phyloP scores from a whole-genome alignment of 2,888 invertebrate genomes.

The Napeogenes sylphis region DNA sequence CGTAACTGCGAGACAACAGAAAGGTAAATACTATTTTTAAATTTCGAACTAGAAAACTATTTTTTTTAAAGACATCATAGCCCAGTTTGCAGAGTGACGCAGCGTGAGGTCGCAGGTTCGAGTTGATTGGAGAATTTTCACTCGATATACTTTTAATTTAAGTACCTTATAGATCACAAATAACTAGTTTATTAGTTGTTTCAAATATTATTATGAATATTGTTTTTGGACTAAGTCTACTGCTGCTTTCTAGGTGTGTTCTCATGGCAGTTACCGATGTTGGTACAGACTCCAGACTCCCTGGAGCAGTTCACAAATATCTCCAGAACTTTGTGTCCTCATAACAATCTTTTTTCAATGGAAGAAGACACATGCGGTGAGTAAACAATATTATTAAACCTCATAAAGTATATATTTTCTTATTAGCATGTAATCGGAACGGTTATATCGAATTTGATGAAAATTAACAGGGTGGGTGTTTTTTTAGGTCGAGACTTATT shows the following conservation, averaged over 20 bases:
- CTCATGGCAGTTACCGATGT: constrained; percentile 87
- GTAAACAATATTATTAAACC: constrained; percentile 21
- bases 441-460: not conserved
- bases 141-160: not conserved
- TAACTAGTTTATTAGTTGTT: too few relatives aligned
- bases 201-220: too few relatives aligned
- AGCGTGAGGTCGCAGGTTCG: too few relatives aligned
- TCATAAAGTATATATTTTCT: not conserved
- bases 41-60: not conserved
- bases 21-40: constrained; percentile 47
- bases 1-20: constrained; percentile 85
- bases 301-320: constrained; percentile 73
- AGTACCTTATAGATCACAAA: too few relatives aligned
- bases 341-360: constrained; percentile 68
- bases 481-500: too few relatives aligned
- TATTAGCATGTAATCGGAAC: not conserved
- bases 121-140: not conserved
- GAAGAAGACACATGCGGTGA: constrained; percentile 63
- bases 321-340: constrained; percentile 81
- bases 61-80: not conserved
- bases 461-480: too few relatives aligned
- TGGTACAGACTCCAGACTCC: constrained; percentile 75
- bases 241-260: constrained; percentile 76
- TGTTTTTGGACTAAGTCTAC: not conserved
- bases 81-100: not conserved